Base-by-base conservation (phyloP, 2,113 vertebrate genomes). In the Mystacornis crossleyi region DNA sequence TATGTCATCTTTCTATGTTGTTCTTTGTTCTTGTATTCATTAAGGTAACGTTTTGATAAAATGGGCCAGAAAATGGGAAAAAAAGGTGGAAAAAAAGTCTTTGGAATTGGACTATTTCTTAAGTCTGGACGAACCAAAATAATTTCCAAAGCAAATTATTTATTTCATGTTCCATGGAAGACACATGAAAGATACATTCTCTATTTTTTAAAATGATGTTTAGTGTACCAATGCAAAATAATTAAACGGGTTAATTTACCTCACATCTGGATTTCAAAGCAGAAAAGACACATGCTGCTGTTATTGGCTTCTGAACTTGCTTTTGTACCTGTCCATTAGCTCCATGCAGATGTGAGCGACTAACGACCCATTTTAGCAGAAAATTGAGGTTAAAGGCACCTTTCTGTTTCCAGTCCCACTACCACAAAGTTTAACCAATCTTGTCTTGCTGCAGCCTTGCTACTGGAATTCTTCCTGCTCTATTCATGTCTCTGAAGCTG, bases 381-480 rank as follows among this genome's bases (percentile, higher is more conserved):
- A 95, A 88, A 92, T 21, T 81, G 65, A 66, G 58, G 38, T 57
- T 91, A 93, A 97, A 95, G 48, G 34, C 17, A 72, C 57, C 69
- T 43, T 96, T 81, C 70, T 84, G 9, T 60, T 92, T 40, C 29
- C 25, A 25, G 36, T 65, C 36, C 20, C 23, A 31, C 58, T 88
- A 20, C 26, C 25, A 75, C 12, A 36, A 82, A 53, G 16, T 81
- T 86, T 81, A 94, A 93, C 42, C 23, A 86, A 71, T 65, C 50
- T 81, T 54, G 31, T 82, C 65, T 85, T 84, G 28, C 45, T 78
- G 4, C 2, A 85, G 36, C 28, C 64, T 89, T 71, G 71, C 54
- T 94, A 1, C 85, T 83, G 83, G 72, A 95, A 42, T 81, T 95
- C 40, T 50, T 51, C 50, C 17, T 38, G 31, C 34, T 81, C 53